A percentile compares a stretch with the other conserved stretches of the same genome.
Evolutionary conservation across 2,113 vertebrate genomes (phyloP).

Genomic region (Scomber colias): DNA sequence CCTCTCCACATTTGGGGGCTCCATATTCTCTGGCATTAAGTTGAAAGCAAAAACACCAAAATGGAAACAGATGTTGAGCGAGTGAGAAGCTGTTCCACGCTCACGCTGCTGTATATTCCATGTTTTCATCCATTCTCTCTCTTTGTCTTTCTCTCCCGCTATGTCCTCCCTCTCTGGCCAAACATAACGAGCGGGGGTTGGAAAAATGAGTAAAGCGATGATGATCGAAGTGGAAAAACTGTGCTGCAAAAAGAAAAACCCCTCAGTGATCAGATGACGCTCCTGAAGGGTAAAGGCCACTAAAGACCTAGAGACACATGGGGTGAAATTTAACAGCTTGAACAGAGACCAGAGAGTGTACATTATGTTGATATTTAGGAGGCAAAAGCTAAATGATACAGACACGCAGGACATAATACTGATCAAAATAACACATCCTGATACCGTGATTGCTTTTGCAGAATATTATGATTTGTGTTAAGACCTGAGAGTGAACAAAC

Average conservation of each 20-base stretch:
- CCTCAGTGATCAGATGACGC: conserved; percentile 33
- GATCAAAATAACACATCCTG: not conserved
- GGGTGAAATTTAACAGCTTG: not conserved
- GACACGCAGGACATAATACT: too few relatives aligned
- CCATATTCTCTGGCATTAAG: conserved; percentile 70
- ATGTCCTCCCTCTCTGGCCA: conserved; percentile 72
- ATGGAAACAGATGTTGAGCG: conserved; percentile 82
- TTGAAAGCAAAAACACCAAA: conserved; percentile 79
- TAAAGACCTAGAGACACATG: conserved; percentile 21
- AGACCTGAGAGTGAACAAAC: too few relatives aligned
- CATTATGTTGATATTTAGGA: not conserved
- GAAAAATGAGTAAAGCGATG: conserved; percentile 40
- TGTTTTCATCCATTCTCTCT: conserved; percentile 69
- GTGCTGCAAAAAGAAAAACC: conserved; percentile 6
- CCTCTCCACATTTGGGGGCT: conserved; percentile 69
- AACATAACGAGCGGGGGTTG: conserved; percentile 62
- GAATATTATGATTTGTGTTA: too few relatives aligned
- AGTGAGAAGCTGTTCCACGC: conserved; percentile 52
- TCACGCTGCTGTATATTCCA: conserved; percentile 40
- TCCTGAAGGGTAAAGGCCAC: conserved; percentile 27
- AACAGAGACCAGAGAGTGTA: not conserved
- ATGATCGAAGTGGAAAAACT: conserved; percentile 52
- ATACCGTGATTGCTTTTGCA: not conserved
- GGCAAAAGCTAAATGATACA: not conserved
- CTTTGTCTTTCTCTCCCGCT: conserved; percentile 45